phyloP scores from a whole-genome alignment of 2,888 invertebrate species.

The Clivina fossor region DNA sequence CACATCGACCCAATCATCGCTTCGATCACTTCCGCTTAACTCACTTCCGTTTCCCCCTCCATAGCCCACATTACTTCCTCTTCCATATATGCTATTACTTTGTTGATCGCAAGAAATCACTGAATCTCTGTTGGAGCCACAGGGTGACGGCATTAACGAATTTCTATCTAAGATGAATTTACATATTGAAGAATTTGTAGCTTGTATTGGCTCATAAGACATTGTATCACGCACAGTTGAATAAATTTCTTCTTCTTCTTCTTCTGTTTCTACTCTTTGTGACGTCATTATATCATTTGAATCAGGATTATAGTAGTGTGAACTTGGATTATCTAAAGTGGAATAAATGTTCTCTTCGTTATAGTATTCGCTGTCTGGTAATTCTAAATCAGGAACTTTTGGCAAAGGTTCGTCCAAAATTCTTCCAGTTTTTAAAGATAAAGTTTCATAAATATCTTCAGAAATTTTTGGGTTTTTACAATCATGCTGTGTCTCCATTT shows the following conservation, averaged over 20 bases:
- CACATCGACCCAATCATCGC: slow-evolving; percentile 68
- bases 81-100: slow-evolving; percentile 64
- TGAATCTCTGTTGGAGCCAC: slow-evolving; percentile 49
- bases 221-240: background rate
- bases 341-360: background rate
- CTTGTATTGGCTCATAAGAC: slow-evolving; percentile 2
- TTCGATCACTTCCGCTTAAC: slow-evolving; percentile 57
- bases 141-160: background rate
- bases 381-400: background rate
- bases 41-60: slow-evolving; percentile 23
- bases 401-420: background rate
- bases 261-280: background rate
- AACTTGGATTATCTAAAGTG: background rate
- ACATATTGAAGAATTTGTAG: background rate
- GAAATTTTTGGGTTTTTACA: too few species aligned
- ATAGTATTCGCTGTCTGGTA: background rate
- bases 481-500: background rate
- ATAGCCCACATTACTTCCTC: slow-evolving; percentile 38
- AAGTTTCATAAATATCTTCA: slow-evolving; percentile 20
- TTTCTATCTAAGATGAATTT: background rate
- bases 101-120: slow-evolving; percentile 63
- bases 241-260: slow-evolving; percentile 13
- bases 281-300: too few species aligned
- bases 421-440: slow-evolving; percentile 1
- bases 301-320: background rate